Percentiles rank a stretch among this genome's conserved stretches.
These are phyloP conservation scores for Blastobasis lacticolella DNA, from an alignment of 2,888 invertebrate genomes.

Conservation along the genomic window DNA sequence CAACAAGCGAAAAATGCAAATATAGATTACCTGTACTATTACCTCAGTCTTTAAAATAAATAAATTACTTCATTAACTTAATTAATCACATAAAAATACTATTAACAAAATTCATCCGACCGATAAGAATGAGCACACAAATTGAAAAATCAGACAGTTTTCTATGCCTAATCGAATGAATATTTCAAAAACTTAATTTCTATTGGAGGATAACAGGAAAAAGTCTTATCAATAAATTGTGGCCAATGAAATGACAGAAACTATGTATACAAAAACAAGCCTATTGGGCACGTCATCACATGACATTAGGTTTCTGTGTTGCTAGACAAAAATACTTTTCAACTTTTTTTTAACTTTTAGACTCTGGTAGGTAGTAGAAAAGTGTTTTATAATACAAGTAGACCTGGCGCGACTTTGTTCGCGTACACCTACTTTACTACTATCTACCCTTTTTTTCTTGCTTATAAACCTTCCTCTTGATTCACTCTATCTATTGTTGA, in stretches of 20 bases:
- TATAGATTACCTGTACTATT: conserved; percentile 18
- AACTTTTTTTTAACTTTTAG: too few relatives aligned
- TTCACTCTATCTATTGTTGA: too few relatives aligned
- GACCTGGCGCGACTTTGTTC: too few relatives aligned
- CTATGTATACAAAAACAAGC: background rate
- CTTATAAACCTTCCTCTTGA: too few relatives aligned
- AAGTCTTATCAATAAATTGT: background rate
- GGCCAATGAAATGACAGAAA: background rate
- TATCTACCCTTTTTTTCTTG: too few relatives aligned
- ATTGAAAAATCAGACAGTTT: background rate
- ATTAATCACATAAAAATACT: background rate
- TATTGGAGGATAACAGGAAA: too few relatives aligned
- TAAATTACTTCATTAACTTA: conserved; percentile 32
- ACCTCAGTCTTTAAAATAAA: conserved; percentile 16
- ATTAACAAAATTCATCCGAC: conserved; percentile 14
- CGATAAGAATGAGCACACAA: background rate
- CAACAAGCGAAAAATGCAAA: background rate
- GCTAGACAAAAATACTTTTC: background rate
- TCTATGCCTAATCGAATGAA: background rate
- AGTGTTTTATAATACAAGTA: too few relatives aligned
- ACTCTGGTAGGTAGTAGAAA: background rate
- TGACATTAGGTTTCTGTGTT: background rate
- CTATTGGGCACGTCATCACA: conserved; percentile 6
- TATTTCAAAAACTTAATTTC: too few relatives aligned
- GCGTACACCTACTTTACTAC: too few relatives aligned